These are phyloP conservation scores for Poicephalus gulielmi DNA, from an alignment of 2,113 vertebrate genomes.

Conservation along the genomic window DNA sequence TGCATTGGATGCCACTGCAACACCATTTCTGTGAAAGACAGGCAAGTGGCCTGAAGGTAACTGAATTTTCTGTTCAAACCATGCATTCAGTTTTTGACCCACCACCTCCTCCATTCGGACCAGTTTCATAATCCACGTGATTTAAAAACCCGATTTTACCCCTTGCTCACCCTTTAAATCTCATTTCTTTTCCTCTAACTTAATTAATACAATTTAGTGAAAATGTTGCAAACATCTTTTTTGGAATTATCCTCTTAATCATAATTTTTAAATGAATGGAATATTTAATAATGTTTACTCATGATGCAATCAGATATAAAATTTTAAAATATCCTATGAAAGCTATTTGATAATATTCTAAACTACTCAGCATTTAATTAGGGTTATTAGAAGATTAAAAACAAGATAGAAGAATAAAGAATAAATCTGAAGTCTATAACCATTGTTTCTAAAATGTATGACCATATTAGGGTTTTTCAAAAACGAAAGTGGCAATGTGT, in stretches of 20 bases:
- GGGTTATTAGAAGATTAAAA: conserved; percentile 43
- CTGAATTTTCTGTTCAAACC: background rate
- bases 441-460: conserved; percentile 49
- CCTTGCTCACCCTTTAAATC: conserved; percentile 22
- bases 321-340: conserved; percentile 20
- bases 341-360: conserved; percentile 51
- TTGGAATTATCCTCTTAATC: conserved; percentile 47
- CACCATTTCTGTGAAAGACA: background rate
- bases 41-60: background rate
- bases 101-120: background rate
- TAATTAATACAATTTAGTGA: conserved; percentile 40
- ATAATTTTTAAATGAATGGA: conserved; percentile 55
- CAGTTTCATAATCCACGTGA: background rate
- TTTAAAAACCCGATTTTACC: conserved; percentile 19
- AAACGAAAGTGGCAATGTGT: background rate
- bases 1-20: accelerated
- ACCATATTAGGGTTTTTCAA: background rate
- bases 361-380: conserved; percentile 58
- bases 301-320: conserved; percentile 42
- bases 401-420: conserved; percentile 43
- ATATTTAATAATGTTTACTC: conserved; percentile 48
- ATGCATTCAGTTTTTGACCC: background rate
- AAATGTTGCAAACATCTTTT: conserved; percentile 53
- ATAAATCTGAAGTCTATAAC: conserved; percentile 34
- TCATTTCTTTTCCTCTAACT: conserved; percentile 55